These are phyloP conservation scores for Eulimnadia texana DNA, from an alignment of 1,140 invertebrate genomes.

Conservation along the genomic window DNA sequence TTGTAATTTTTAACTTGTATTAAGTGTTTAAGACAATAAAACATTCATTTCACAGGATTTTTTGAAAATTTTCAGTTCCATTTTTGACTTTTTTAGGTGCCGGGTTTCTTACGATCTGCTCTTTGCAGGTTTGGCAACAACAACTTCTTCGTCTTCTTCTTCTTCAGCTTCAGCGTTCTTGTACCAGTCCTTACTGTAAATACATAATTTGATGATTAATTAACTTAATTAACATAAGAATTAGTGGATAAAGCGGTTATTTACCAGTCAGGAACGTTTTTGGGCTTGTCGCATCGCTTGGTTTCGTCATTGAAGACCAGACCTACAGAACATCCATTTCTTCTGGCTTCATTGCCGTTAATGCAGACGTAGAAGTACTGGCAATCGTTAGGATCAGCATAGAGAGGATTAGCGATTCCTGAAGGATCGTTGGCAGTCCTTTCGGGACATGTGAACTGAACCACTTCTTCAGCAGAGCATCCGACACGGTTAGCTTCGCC, in stretches of 20 bases:
- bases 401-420: slow-evolving; percentile 57
- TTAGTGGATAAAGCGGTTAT: neutral
- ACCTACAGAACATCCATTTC: slow-evolving; percentile 54
- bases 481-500: slow-evolving; percentile 56
- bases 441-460: slow-evolving; percentile 61
- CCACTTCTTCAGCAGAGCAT: slow-evolving; percentile 45
- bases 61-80: neutral
- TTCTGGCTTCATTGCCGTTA: slow-evolving; percentile 56
- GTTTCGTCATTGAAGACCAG: slow-evolving; percentile 66
- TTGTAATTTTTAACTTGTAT: neutral
- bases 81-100: neutral
- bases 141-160: slow-evolving; percentile 10
- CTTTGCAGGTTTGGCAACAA: neutral
- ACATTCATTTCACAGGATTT: no score
- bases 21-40: neutral
- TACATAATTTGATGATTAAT: no score
- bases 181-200: slow-evolving; percentile 10
- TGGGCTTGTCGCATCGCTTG: slow-evolving; percentile 64
- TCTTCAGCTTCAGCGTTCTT: neutral
- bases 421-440: slow-evolving; percentile 49
- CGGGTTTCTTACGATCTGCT: neutral
- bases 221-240: no score
- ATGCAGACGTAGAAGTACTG: slow-evolving; percentile 72
- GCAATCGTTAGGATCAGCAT: slow-evolving; percentile 65
- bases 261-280: slow-evolving; percentile 66